Conservation (phyloP, 2,797 vertebrate genomes). For the Enteromius anoplus region DNA sequence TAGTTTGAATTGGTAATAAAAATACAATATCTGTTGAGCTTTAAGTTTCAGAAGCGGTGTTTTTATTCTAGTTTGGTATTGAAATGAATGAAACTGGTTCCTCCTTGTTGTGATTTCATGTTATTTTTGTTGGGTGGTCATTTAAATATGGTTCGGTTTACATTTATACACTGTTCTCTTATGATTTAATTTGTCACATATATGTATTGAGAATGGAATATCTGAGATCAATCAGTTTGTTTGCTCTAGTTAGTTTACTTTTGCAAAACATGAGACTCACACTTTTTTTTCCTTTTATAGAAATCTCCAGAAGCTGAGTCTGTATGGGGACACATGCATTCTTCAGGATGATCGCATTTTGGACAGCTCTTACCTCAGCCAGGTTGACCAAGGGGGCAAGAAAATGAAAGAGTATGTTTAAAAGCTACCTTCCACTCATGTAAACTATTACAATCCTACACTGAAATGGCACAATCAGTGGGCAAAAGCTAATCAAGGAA, state of each 20-base stretch:
- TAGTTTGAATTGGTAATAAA: not conserved
- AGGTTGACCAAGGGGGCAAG: slow-evolving; percentile 93
- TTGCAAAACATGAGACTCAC: not conserved
- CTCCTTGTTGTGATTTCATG: not conserved
- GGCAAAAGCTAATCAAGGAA: not conserved
- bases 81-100: not conserved
- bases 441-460: not conserved
- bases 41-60: not conserved
- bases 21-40: not conserved
- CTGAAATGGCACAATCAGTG: not conserved
- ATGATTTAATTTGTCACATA: not conserved
- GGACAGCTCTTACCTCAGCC: slow-evolving; percentile 89
- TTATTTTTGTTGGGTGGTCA: not conserved
- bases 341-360: slow-evolving; percentile 91
- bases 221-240: not conserved
- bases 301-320: slow-evolving; percentile 93
- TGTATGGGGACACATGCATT: slow-evolving; percentile 94
- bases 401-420: slow-evolving; percentile 94
- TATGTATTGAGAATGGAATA: not conserved
- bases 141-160: not conserved
- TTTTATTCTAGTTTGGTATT: not conserved
- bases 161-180: not conserved
- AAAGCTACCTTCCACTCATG: not conserved
- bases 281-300: slow-evolving; percentile 64
- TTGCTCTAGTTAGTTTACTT: not conserved